Evolutionary conservation across 2,113 vertebrate species (phyloP), one percentile per base, ranked within the genome.

Genomic region (Seriola dumerili): DNA sequence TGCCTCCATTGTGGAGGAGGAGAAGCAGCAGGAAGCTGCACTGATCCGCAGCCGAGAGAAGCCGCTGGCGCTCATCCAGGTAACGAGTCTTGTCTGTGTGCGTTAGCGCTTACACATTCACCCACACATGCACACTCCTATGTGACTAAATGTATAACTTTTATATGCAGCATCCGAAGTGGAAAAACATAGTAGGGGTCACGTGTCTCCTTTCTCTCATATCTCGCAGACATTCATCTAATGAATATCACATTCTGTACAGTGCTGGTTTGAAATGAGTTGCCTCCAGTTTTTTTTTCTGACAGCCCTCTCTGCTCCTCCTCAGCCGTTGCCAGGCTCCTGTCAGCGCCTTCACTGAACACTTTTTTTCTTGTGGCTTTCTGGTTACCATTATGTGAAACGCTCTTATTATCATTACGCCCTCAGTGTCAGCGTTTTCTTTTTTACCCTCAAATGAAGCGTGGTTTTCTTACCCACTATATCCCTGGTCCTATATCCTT

Each of bases 31-130:
- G 91, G 97, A 99, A 93, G 98, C 97, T 1, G 98, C 98, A 3
- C 95, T 99, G 63, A 96, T 97, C 89, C 96, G 97, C 87, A 99
- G 97, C 87, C 96, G 98, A 84, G 98, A 99, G 89, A 99, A 99
- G 88, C 97, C 97, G 38, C 95, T 99, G 94, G 97, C 97, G 0
- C 95, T 99, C 88, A 99, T 99, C 90, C 98, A 99, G 97, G 98
- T 99, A 95, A 90, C 5, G 8, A 12, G 12, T 54, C 54, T 65
- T 72, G 72, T 81, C 74, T 72, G 52, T 44, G 81, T 29, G 61
- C 32, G 25, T 81, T 36, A 71, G 36, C 1, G 72, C 48, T 59
- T 32, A 25, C 61, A 25, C 72, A 42, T 62, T n/a, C 21, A 32
- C 34, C 17, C 40, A 44, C 72, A 25, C 63, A 14, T 19, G 23